Evolutionary conservation across 2,888 invertebrate genomes (phyloP), one percentile per base, ranked within the genome.

Genomic region (Apodemia duryi): DNA sequence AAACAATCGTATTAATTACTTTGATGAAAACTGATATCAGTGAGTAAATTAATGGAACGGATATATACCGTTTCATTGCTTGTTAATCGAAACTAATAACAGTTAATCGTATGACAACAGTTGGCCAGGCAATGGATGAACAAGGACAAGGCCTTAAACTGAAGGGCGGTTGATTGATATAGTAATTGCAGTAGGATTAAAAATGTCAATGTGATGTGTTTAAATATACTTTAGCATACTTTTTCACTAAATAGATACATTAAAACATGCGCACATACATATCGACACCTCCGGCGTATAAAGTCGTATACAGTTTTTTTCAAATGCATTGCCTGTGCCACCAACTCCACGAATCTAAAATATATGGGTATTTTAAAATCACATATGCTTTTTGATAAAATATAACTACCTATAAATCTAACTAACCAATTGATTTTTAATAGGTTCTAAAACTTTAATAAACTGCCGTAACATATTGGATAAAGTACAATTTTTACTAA

Each of bases 381-480:
- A 61, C 13, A 63, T 32, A 28, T 29, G n/a, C n/a, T n/a, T n/a
- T 32, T 46, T 1, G 9, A 7, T 9, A 7, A 9, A 1, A 7
- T 6, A 43, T 32, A 6, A 41, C 1, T 61, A 21, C 32, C 32
- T 35, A 9, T 7, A 38, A 6, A 9, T 38, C 38, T 41, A 60
- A 72, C 84, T 77, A 71, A 90, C 89, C 74, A 87, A 73, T 68
- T 79, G 80, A 71, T 78, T 81, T 74, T 75, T 83, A 38, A 84
- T 75, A 57, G 91, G 90, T 68, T 76, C 80, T 65, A 89, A 75
- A 65, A 80, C 80, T 70, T 80, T 83, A 49, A 80, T 71, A 69
- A 90, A 81, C 63, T 83, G 81, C 66, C 86, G 83, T 75, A 88
- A 85, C 91, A 91, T 91, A 71, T 72, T 80, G 66, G 28, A 13